Conservation (phyloP, 2,888 invertebrate species). For the Falcaria lacertinaria region DNA sequence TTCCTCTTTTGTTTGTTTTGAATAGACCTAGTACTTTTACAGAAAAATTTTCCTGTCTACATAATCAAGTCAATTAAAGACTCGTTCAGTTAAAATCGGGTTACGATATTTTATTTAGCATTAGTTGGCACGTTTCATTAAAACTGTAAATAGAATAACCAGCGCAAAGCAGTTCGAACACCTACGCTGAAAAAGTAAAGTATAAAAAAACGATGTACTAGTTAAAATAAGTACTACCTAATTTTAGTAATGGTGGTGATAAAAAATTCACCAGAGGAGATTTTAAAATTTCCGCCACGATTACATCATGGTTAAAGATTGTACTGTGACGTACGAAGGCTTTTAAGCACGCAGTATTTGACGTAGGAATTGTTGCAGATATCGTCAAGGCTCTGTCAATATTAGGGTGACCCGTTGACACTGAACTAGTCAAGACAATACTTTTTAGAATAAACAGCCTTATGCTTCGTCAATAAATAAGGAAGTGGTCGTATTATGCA, state of each 20-base stretch:
- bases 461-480: neutral
- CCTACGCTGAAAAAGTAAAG: conserved; percentile 17
- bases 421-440: conserved; percentile 15
- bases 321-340: too few relatives aligned
- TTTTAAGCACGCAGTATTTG: too few relatives aligned
- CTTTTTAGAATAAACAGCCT: neutral
- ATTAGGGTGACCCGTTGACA: conserved; percentile 22
- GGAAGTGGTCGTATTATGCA: neutral
- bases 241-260: too few relatives aligned
- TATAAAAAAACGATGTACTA: too few relatives aligned
- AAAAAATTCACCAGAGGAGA: too few relatives aligned
- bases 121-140: conserved; percentile 66
- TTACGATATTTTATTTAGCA: conserved; percentile 48
- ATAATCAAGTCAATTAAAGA: conserved; percentile 8
- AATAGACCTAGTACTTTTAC: neutral
- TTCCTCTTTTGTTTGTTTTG: conserved; percentile 12
- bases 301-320: too few relatives aligned
- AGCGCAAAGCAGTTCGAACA: conserved; percentile 36
- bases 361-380: conserved; percentile 3
- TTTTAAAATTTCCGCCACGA: too few relatives aligned
- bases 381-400: conserved; percentile 17
- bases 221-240: too few relatives aligned
- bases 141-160: conserved; percentile 59
- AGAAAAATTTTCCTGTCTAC: conserved; percentile 1
- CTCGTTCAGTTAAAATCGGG: conserved; percentile 23